These are phyloP conservation scores for Geophilus truncorum DNA, from an alignment of 2,888 invertebrate genomes.

Conservation along the genomic window DNA sequence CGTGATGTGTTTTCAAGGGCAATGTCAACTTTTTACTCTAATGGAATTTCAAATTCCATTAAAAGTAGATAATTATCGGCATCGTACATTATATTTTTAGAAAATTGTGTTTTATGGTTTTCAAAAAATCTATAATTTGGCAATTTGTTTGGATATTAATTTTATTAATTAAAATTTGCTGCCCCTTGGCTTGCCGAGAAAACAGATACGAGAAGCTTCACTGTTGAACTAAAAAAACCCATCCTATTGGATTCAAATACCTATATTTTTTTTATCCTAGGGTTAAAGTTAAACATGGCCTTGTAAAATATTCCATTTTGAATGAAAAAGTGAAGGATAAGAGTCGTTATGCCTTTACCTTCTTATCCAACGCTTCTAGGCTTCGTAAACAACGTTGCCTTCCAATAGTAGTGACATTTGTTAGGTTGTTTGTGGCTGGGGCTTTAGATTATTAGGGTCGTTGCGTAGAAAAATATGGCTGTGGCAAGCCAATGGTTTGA, in stretches of 20 bases:
- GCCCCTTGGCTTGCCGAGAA: too few species aligned
- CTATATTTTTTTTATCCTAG: too few species aligned
- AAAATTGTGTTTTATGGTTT: too few species aligned
- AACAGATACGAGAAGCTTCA: too few species aligned
- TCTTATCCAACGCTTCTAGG: neutral
- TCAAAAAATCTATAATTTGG: too few species aligned
- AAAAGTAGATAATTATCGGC: too few species aligned
- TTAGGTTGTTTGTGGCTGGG: neutral
- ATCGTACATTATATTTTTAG: too few species aligned
- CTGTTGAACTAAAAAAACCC: too few species aligned
- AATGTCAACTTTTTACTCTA: neutral
- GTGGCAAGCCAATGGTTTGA: neutral
- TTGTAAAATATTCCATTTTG: neutral
- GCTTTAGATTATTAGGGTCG: neutral
- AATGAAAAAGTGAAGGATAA: neutral
- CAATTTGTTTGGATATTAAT: too few species aligned
- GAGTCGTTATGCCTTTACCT: neutral
- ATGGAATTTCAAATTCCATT: neutral
- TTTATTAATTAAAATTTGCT: too few species aligned
- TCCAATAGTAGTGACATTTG: neutral
- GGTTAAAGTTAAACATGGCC: neutral
- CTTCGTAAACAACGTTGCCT: neutral
- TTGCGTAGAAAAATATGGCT: neutral
- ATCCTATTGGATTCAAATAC: too few species aligned
- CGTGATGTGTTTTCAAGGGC: neutral